Percentiles rank a stretch among this genome's conserved stretches.
These are phyloP conservation scores for Pelmatolapia mariae DNA, from an alignment of 2,113 vertebrate species.

Conservation along the genomic window DNA sequence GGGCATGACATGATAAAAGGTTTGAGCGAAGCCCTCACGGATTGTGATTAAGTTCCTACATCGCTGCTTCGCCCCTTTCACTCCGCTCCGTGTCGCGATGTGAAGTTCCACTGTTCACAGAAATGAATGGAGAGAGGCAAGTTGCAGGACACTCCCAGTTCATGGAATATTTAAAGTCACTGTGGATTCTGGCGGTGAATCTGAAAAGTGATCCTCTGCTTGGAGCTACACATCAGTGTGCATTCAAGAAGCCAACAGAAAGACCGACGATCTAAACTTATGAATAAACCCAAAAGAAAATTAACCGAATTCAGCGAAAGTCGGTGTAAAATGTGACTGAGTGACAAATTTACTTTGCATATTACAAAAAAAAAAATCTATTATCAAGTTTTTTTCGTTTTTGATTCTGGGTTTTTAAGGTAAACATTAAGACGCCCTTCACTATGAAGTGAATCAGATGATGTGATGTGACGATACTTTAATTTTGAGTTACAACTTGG, in stretches of 20 bases:
- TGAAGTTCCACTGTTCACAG: conserved; percentile 14
- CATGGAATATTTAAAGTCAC: conserved; percentile 50
- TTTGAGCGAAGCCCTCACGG: background rate
- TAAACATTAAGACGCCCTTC: background rate
- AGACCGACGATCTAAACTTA: background rate
- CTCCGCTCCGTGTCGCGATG: background rate
- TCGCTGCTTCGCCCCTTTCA: background rate
- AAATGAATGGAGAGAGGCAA: conserved; percentile 6
- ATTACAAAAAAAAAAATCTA: background rate
- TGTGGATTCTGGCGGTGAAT: conserved; percentile 1
- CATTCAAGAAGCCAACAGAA: background rate
- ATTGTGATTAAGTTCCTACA: conserved; percentile 3
- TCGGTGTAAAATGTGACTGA: background rate
- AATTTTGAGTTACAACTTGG: background rate
- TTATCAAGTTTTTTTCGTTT: background rate
- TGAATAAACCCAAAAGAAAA: background rate
- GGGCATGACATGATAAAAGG: background rate
- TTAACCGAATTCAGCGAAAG: background rate
- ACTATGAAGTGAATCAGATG: background rate
- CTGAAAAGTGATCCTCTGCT: background rate
- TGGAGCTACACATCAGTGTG: background rate
- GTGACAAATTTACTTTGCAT: background rate
- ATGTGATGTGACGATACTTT: background rate
- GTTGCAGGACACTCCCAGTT: conserved; percentile 46
- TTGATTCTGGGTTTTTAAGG: background rate